A percentile compares a stretch with the other conserved stretches of the same genome.
phyloP scores from a whole-genome alignment of 2,797 vertebrate species.

The Lepidocolaptes lacrymiger region DNA sequence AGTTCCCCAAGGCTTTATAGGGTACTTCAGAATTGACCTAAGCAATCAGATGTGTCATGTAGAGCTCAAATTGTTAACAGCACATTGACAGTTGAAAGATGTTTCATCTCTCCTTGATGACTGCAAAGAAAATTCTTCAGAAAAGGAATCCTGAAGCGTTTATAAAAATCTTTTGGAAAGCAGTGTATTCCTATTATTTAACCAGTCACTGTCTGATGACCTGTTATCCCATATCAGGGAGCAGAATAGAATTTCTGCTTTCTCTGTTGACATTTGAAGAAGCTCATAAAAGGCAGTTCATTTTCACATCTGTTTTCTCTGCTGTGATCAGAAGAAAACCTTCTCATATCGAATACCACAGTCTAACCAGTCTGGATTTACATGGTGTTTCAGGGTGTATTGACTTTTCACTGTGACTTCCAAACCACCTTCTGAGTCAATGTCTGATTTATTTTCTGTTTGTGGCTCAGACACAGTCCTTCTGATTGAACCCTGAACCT shows the following conservation, averaged over 20 bases:
- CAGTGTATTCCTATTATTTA: conserved; percentile 17
- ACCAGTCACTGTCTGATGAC: neutral
- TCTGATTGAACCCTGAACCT: neutral
- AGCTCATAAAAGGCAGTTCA: neutral
- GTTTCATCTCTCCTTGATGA: neutral
- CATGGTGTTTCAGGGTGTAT: neutral
- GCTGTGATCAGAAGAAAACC: neutral
- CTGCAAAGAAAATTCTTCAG: neutral
- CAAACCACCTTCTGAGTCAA: neutral
- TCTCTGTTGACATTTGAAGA: conserved; percentile 6
- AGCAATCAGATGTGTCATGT: neutral
- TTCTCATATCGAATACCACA: neutral
- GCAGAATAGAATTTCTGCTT: neutral
- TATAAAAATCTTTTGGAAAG: neutral
- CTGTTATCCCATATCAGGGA: neutral
- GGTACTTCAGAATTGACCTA: conserved; percentile 61
- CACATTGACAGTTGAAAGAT: neutral
- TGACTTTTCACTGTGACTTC: neutral
- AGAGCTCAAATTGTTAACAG: conserved; percentile 22
- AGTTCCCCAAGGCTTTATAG: conserved; percentile 36
- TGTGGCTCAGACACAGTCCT: neutral
- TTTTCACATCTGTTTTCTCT: conserved; percentile 1
- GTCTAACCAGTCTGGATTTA: neutral
- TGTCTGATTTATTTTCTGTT: neutral
- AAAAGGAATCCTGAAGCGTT: neutral